Evolutionary conservation across 2,113 vertebrate species (phyloP), one percentile per base, ranked within the genome.

Genomic region (Psilopsiagon aurifrons): DNA sequence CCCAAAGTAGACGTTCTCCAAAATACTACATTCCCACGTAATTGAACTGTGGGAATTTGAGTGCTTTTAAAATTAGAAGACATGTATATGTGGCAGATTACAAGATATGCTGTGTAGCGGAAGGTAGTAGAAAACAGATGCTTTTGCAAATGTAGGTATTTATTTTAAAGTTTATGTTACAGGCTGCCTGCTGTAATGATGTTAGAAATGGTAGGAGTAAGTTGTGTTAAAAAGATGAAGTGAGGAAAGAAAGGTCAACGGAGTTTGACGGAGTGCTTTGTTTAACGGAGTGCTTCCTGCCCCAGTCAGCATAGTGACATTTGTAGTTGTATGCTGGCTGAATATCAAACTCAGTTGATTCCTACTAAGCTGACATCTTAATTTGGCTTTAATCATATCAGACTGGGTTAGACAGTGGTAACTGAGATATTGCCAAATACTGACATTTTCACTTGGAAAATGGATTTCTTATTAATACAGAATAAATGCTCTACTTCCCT

Each of bases 391-490:
- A 54, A 28, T 44, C 8, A 0, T 74, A 71, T 86, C 17, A 60
- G 44, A 52, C 7, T 31, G 13, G 4, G 1, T 70, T 82, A 87
- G 35, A 39, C 49, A 39, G 15, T 20, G 17, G 18, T 83, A 74
- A 57, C 24, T 27, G 69, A 87, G 33, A 29, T 76, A 57, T 0
- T 89, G 41, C 25, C 31, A 94, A 52, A 88, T 68, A 37, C 70
- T 90, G 71, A 70, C 0, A 0, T 83, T 88, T 94, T 96, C 47
- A 71, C 29, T 82, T 94, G 37, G 93, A 91, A 90, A 92, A 88
- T 79, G 68, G 47, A 94, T 95, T 96, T 96, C 52, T 95, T 95
- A 86, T 68, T 93, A 96, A 90, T 92, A 64, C 51, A 88, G 73
- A 88, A 92, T 90, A 92, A 94, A 95, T 2, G 3, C 95, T 97